phyloP scores from a whole-genome alignment of 2,888 invertebrate genomes.

The Callinectes sapidus region DNA sequence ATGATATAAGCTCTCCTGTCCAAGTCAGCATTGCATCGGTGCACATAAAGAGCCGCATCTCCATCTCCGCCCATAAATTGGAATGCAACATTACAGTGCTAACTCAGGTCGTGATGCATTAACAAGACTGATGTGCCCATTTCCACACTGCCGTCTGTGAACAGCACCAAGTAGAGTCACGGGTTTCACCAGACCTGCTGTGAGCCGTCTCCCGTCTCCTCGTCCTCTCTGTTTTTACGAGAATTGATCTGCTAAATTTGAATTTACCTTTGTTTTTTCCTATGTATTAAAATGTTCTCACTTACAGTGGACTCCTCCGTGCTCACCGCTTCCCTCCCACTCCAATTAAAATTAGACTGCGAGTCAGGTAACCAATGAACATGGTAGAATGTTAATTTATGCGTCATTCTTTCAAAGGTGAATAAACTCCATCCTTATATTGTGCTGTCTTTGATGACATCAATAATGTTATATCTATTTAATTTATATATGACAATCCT shows the following conservation, averaged over 20 bases:
- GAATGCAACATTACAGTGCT: background rate
- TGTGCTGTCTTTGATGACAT: background rate
- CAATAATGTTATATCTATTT: background rate
- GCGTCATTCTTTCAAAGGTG: background rate
- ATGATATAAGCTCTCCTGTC: background rate
- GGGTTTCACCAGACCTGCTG: background rate
- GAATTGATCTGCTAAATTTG: background rate
- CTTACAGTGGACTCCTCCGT: background rate
- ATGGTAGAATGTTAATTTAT: background rate
- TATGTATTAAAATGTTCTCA: background rate
- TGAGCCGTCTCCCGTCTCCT: background rate
- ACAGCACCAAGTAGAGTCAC: background rate
- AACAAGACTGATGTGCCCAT: background rate
- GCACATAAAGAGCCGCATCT: background rate
- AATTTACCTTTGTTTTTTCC: background rate
- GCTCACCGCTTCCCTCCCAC: background rate
- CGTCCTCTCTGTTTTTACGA: background rate
- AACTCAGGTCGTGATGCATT: background rate
- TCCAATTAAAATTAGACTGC: background rate
- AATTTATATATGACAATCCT: background rate
- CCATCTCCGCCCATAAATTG: constrained; percentile 28
- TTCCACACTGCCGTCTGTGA: background rate
- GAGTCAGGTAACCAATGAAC: background rate
- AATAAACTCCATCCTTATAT: background rate
- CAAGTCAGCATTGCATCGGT: background rate